Evolutionary conservation across 1,140 invertebrate species (phyloP).

Genomic region (Ceratosolen solmsi): DNA sequence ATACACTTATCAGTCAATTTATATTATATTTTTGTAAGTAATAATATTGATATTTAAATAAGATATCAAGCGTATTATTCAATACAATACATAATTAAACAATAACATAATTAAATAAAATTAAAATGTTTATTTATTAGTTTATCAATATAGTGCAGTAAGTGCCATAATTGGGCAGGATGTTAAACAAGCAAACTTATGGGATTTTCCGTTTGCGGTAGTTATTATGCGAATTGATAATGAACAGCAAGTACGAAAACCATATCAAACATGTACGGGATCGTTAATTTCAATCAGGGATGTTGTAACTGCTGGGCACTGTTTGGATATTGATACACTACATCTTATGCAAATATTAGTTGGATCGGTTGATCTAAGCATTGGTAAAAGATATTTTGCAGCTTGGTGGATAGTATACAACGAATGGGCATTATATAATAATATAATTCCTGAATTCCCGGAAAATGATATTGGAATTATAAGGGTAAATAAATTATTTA

Average conservation of each 20-base stretch:
- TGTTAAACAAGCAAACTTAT: neutral
- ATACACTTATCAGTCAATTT: neutral
- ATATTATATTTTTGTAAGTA: slow-evolving; percentile 4
- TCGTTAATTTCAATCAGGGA: neutral
- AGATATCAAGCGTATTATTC: neutral
- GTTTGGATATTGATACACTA: neutral
- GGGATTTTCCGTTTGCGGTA: neutral
- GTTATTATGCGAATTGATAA: neutral
- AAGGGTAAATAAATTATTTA: neutral
- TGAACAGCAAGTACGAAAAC: neutral
- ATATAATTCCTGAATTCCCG: neutral
- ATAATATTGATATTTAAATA: neutral
- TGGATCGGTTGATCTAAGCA: neutral
- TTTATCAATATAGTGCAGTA: neutral
- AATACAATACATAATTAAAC: neutral
- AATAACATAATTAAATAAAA: neutral
- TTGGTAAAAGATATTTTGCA: neutral
- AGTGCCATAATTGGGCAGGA: neutral
- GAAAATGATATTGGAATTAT: neutral
- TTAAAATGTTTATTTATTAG: neutral
- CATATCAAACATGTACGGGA: neutral
- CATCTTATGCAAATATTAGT: neutral
- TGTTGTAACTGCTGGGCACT: neutral
- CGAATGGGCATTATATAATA: neutral
- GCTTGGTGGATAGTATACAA: neutral